phyloP scores from a whole-genome alignment of 2,888 invertebrate genomes.

The Aspidiotus destructor region DNA sequence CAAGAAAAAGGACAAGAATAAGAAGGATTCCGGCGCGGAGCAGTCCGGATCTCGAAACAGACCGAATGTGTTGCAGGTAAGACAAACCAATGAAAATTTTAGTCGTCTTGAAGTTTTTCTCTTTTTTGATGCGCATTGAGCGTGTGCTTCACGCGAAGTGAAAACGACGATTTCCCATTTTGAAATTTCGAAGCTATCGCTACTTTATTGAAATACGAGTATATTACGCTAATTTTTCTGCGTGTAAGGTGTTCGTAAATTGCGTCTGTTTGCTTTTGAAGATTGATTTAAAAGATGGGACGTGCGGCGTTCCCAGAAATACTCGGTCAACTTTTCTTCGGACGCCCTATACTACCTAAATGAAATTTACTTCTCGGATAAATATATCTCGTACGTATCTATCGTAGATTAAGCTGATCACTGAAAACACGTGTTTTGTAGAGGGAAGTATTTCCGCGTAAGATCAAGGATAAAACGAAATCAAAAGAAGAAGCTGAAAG shows the following conservation, averaged over 20 bases:
- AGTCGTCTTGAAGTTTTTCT: not conserved
- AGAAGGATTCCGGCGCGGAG: slow-evolving; percentile 45
- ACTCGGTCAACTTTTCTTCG: too few relatives aligned
- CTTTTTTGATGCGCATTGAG: not conserved
- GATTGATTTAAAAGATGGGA: too few relatives aligned
- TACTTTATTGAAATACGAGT: too few relatives aligned
- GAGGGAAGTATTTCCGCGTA: slow-evolving; percentile 70
- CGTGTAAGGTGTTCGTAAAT: too few relatives aligned
- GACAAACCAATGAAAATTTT: not conserved
- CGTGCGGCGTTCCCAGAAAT: too few relatives aligned
- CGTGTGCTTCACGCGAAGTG: too few relatives aligned
- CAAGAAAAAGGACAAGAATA: slow-evolving; percentile 49
- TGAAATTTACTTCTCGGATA: too few relatives aligned
- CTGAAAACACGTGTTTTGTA: slow-evolving; percentile 37
- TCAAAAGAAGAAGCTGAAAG: slow-evolving; percentile 31
- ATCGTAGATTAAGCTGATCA: slow-evolving; percentile 16
- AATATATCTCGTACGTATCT: not conserved
- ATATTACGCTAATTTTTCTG: too few relatives aligned
- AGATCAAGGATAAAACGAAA: slow-evolving; percentile 66
- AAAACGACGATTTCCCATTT: too few relatives aligned
- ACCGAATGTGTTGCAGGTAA: slow-evolving; percentile 22
- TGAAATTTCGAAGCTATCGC: too few relatives aligned
- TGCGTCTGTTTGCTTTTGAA: too few relatives aligned
- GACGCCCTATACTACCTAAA: too few relatives aligned
- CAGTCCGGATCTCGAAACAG: slow-evolving; percentile 42